Conservation (phyloP, 2,888 invertebrate species). For the Eupithecia subfuscata region DNA sequence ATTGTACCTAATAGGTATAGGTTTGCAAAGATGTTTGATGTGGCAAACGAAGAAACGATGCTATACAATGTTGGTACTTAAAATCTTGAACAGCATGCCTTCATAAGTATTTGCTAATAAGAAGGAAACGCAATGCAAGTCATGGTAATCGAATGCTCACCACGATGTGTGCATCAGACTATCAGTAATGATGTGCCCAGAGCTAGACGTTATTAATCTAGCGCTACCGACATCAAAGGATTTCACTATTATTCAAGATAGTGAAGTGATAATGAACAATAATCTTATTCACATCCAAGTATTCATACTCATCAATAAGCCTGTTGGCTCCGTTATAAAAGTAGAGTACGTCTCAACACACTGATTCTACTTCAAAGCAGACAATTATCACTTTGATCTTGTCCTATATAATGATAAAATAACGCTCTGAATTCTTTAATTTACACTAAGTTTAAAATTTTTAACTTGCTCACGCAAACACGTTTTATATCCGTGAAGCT, state of each 20-base stretch:
- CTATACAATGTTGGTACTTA: background rate
- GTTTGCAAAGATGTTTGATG: background rate
- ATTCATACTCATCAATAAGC: constrained; percentile 37
- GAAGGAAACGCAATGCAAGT: background rate
- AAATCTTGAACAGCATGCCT: background rate
- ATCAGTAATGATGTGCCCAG: constrained; percentile 6
- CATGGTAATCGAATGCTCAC: background rate
- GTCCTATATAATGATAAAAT: constrained; percentile 59
- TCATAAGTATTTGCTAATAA: background rate
- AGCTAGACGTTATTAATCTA: background rate
- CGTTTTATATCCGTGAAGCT: constrained; percentile 58
- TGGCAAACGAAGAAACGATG: background rate
- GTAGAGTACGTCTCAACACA: constrained; percentile 44
- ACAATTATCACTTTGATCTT: constrained; percentile 37
- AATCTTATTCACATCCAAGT: constrained; percentile 29
- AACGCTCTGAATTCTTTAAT: constrained; percentile 65
- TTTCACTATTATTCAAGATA: constrained; percentile 26
- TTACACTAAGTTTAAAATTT: constrained; percentile 66
- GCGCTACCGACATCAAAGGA: constrained; percentile 25
- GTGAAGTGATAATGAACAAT: constrained; percentile 29
- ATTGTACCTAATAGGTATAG: background rate
- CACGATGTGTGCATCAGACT: background rate
- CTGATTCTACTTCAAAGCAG: constrained; percentile 70
- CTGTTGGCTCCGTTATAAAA: constrained; percentile 37
- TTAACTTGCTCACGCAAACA: constrained; percentile 50